phyloP scores from a whole-genome alignment of 2,888 invertebrate species.

The Prosopocoilus inquinatus region DNA sequence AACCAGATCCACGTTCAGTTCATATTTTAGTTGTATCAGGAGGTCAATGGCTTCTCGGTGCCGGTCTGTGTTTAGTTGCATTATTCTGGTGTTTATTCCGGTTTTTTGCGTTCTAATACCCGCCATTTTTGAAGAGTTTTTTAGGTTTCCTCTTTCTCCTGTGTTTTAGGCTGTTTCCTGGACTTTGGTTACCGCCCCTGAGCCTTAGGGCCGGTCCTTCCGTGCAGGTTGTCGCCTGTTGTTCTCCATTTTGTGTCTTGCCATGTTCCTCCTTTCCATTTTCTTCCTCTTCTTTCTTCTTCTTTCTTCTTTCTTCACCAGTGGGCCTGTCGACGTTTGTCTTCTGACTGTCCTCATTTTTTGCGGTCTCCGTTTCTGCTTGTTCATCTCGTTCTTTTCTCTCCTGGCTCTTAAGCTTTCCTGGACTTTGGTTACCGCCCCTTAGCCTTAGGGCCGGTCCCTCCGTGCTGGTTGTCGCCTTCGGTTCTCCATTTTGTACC shows the following conservation, averaged over 20 bases:
- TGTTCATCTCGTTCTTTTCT: not conserved
- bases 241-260: conserved; percentile 5
- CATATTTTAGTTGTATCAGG: no score
- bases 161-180: not conserved
- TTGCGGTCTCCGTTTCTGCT: not conserved
- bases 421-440: not conserved
- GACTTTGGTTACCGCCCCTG: conserved; percentile 2
- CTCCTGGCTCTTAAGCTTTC: not conserved
- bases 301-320: not conserved
- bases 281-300: conserved; percentile 1
- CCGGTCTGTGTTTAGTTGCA: not conserved
- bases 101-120: not conserved
- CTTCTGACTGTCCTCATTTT: not conserved
- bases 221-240: conserved; percentile 6
- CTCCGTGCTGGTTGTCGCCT: conserved; percentile 7
- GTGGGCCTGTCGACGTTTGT: not conserved
- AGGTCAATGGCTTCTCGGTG: not conserved
- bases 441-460: conserved; percentile 3
- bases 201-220: conserved; percentile 2
- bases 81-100: not conserved
- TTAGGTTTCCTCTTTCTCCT: not conserved
- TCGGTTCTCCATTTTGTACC: conserved; percentile 4
- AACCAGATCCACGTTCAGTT: no score
- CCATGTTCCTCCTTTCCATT: not conserved
- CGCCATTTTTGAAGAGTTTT: not conserved